These are phyloP conservation scores for Nerophis lumbriciformis DNA, from an alignment of 2,113 vertebrate species.

Conservation along the genomic window DNA sequence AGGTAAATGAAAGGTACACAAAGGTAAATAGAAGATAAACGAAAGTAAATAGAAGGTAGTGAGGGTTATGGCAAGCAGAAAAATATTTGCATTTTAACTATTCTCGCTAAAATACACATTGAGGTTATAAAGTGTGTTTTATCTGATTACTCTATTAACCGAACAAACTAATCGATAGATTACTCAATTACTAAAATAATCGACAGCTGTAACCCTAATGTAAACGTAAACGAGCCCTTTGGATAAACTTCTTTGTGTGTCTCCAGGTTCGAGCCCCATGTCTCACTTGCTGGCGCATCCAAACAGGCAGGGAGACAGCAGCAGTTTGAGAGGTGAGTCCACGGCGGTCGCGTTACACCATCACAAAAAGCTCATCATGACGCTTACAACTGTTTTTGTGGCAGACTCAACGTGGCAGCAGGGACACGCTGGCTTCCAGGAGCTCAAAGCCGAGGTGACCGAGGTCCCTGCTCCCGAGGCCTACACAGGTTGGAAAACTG, in stretches of 20 bases:
- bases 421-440: constrained; percentile 73
- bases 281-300: constrained; percentile 59
- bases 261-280: constrained; percentile 46
- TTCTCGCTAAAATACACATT: too few relatives aligned
- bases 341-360: background rate
- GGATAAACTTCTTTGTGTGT: background rate
- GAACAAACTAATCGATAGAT: too few relatives aligned
- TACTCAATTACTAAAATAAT: too few relatives aligned
- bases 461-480: constrained; percentile 76
- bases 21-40: too few relatives aligned
- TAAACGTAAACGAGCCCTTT: too few relatives aligned
- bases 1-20: too few relatives aligned
- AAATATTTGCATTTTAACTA: too few relatives aligned
- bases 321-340: constrained; percentile 59
- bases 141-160: too few relatives aligned
- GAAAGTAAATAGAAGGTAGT: too few relatives aligned
- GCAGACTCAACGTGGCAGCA: constrained; percentile 71
- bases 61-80: too few relatives aligned
- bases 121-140: too few relatives aligned
- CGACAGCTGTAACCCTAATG: too few relatives aligned
- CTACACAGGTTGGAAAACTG: constrained; percentile 36
- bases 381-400: background rate
- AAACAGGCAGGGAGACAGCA: constrained; percentile 61
- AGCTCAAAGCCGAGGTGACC: constrained; percentile 83
- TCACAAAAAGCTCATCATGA: background rate